Conservation (phyloP, 2,888 invertebrate genomes). For the Sphaerophoria taeniata region DNA sequence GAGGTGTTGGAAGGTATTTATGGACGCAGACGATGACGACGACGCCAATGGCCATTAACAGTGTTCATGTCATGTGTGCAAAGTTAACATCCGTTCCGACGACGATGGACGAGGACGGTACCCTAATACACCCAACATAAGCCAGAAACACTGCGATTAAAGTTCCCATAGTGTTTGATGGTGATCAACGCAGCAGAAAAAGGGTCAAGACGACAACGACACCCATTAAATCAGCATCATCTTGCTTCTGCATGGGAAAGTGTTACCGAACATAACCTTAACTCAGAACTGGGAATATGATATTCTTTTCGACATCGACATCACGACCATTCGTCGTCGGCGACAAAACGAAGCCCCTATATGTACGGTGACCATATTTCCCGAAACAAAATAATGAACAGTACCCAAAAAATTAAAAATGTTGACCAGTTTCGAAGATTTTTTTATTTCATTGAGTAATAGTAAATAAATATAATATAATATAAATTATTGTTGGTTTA, state of each 20-base stretch:
- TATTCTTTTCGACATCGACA: background rate
- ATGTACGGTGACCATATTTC: background rate
- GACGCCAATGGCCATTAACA: conserved; percentile 17
- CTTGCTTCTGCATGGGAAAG: conserved; percentile 43
- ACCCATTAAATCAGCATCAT: conserved; percentile 32
- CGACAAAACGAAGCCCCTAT: conserved; percentile 16
- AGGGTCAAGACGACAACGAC: conserved; percentile 18
- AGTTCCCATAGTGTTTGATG: background rate
- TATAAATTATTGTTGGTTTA: no score
- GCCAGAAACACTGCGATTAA: background rate
- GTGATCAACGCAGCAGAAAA: conserved; percentile 38
- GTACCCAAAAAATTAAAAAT: no score
- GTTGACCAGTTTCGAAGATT: no score
- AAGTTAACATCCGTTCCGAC: conserved; percentile 29
- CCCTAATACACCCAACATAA: background rate
- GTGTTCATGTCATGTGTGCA: conserved; percentile 28
- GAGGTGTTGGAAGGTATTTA: conserved; percentile 8
- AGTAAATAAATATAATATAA: no score
- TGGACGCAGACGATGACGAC: background rate
- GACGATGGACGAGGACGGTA: background rate
- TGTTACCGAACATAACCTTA: conserved; percentile 40
- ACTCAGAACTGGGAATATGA: background rate
- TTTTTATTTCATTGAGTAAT: no score
- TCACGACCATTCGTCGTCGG: background rate
- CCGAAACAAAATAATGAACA: no score